Percentiles rank a stretch among this genome's conserved stretches.
These are phyloP conservation scores for Spondyliosoma cantharus DNA, from an alignment of 2,797 vertebrate genomes.

Conservation along the genomic window DNA sequence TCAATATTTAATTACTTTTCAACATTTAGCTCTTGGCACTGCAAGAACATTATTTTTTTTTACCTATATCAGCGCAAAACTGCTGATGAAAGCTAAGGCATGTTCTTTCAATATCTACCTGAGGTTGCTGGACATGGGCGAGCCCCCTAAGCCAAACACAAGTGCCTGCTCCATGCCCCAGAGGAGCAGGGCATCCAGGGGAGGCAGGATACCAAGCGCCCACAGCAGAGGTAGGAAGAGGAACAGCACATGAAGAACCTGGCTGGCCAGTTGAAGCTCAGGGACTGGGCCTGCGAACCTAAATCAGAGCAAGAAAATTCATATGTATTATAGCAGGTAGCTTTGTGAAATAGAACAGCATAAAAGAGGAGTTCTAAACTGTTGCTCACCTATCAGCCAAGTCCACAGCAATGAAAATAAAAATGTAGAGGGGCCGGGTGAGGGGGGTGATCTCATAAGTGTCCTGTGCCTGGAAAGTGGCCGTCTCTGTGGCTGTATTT, in stretches of 20 bases:
- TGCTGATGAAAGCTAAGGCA: background rate
- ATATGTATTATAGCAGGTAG: slow-evolving; percentile 19
- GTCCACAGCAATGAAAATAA: slow-evolving; percentile 93
- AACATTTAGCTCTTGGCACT: background rate
- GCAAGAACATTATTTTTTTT: background rate
- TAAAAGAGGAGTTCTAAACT: background rate
- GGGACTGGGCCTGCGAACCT: slow-evolving; percentile 89
- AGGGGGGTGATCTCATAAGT: slow-evolving; percentile 96
- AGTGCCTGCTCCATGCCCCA: slow-evolving; percentile 97
- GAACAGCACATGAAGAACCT: slow-evolving; percentile 94
- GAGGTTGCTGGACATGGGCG: slow-evolving; percentile 93
- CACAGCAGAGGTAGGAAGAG: slow-evolving; percentile 95
- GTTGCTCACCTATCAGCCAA: slow-evolving; percentile 89
- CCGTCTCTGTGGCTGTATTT: slow-evolving; percentile 95
- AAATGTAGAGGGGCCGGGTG: slow-evolving; percentile 94
- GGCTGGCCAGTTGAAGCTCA: slow-evolving; percentile 90
- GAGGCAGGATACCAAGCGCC: slow-evolving; percentile 93
- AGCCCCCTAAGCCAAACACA: slow-evolving; percentile 95
- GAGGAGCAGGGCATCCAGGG: slow-evolving; percentile 93
- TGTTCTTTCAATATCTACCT: slow-evolving; percentile 80
- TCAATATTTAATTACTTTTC: too few species aligned
- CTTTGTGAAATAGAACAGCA: background rate
- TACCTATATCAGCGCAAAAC: background rate
- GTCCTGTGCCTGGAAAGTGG: slow-evolving; percentile 96
- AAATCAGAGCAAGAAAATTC: slow-evolving; percentile 30